phyloP scores from a whole-genome alignment of 2,888 invertebrate genomes.

The Gerris lacustris region DNA sequence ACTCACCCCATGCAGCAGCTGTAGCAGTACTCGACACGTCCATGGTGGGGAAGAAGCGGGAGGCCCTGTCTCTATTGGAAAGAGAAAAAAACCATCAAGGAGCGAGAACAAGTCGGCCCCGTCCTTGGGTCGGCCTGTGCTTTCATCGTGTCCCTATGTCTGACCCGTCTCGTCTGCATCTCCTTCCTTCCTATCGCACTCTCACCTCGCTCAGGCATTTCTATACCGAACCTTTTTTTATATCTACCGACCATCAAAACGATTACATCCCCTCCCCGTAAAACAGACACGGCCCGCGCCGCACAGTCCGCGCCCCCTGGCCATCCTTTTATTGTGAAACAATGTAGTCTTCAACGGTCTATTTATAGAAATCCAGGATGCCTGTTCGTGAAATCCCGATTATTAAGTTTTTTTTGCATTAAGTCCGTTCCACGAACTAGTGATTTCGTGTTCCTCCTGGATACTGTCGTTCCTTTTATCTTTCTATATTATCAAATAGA shows the following conservation, averaged over 20 bases:
- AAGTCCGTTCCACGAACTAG: too few species aligned
- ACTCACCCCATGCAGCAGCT: too few species aligned
- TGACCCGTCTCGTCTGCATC: neutral
- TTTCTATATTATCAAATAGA: too few species aligned
- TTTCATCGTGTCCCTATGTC: slow-evolving; percentile 2
- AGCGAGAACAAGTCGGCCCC: neutral
- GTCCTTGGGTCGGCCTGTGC: neutral
- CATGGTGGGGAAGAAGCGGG: too few species aligned
- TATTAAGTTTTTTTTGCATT: neutral
- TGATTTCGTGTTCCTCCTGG: too few species aligned
- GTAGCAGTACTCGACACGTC: too few species aligned
- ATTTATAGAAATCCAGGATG: neutral
- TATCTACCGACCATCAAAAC: slow-evolving; percentile 3
- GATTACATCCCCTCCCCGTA: neutral
- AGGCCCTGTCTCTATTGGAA: too few species aligned
- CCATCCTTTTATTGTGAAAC: neutral
- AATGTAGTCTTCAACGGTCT: neutral
- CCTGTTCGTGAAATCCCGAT: neutral
- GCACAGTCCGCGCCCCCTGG: neutral
- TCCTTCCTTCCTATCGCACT: neutral
- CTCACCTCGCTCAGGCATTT: neutral
- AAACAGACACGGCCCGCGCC: neutral
- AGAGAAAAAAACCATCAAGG: neutral
- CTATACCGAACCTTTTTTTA: neutral
- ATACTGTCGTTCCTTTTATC: too few species aligned